Percentiles rank a stretch among this genome's conserved stretches.
Conservation (phyloP, 2,888 invertebrate genomes). For the Hypsopygia costalis region DNA sequence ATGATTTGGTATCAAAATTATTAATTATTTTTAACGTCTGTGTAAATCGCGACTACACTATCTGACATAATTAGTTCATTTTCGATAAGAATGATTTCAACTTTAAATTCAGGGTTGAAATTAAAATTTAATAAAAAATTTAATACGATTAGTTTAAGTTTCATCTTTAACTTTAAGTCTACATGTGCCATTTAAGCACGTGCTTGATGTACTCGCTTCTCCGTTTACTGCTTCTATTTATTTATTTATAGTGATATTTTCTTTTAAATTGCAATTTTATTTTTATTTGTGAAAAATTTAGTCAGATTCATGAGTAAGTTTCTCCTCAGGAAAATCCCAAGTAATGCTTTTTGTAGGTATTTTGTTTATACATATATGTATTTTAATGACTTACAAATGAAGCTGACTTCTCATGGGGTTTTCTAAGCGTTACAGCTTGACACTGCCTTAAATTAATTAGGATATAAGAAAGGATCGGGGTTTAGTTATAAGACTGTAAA, state of each 20-base stretch:
- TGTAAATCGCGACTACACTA: not conserved
- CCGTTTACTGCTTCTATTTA: conserved; percentile 55
- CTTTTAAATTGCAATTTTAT: not conserved
- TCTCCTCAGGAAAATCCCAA: not conserved
- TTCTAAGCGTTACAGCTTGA: conserved; percentile 25
- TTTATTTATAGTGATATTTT: conserved; percentile 37
- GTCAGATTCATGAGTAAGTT: not conserved
- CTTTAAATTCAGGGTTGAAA: not conserved
- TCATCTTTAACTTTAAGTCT: conserved; percentile 47
- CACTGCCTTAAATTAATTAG: conserved; percentile 26
- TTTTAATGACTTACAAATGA: not conserved
- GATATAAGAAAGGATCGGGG: conserved; percentile 24
- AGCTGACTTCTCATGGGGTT: not conserved
- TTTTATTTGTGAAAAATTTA: conserved; percentile 7
- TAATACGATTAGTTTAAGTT: conserved; percentile 14
- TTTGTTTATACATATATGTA: conserved; percentile 1
- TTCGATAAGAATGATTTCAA: too few relatives aligned
- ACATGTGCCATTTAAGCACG: conserved; percentile 77
- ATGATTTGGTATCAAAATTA: not conserved
- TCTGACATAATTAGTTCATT: not conserved
- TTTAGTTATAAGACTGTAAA: conserved; percentile 10
- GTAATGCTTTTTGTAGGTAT: not conserved
- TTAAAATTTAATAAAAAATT: not conserved
- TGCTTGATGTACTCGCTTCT: conserved; percentile 48
- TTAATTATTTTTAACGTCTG: not conserved